Conservation (phyloP, 2,888 invertebrate species). For the Cosmia trapezina region DNA sequence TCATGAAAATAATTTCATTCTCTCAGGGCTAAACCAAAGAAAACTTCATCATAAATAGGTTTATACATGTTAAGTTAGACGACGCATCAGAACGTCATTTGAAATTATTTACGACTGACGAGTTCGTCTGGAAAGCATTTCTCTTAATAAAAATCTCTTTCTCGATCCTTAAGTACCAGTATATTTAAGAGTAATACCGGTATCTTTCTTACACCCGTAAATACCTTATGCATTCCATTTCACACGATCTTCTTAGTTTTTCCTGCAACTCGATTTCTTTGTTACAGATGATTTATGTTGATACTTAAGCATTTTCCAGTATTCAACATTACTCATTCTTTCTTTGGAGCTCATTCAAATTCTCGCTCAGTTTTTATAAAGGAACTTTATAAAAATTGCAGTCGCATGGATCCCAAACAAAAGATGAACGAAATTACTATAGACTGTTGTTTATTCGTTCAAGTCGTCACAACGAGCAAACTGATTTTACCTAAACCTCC, state of each 20-base stretch:
- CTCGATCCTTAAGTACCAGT: slow-evolving; percentile 20
- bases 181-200: slow-evolving; percentile 47
- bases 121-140: slow-evolving; percentile 34
- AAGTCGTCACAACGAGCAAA: neutral
- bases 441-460: slow-evolving; percentile 7
- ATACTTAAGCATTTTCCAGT: slow-evolving; percentile 74
- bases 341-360: slow-evolving; percentile 65
- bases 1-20: neutral
- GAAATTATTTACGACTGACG: slow-evolving; percentile 3
- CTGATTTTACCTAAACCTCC: neutral
- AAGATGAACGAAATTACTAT: slow-evolving; percentile 6
- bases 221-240: slow-evolving; percentile 65
- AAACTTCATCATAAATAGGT: neutral
- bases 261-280: slow-evolving; percentile 71
- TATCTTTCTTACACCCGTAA: slow-evolving; percentile 52
- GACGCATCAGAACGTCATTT: slow-evolving; percentile 1
- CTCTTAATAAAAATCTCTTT: slow-evolving; percentile 30
- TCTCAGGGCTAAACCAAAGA: neutral
- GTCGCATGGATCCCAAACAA: slow-evolving; percentile 37
- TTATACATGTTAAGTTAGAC: neutral
- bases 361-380: slow-evolving; percentile 58
- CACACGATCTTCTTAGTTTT: slow-evolving; percentile 65
- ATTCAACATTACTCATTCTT: slow-evolving; percentile 71
- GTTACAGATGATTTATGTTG: slow-evolving; percentile 76
- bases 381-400: slow-evolving; percentile 53